These are phyloP conservation scores for Miniopterus natalensis DNA, from an alignment of 2,113 vertebrate genomes.

Conservation along the genomic window DNA sequence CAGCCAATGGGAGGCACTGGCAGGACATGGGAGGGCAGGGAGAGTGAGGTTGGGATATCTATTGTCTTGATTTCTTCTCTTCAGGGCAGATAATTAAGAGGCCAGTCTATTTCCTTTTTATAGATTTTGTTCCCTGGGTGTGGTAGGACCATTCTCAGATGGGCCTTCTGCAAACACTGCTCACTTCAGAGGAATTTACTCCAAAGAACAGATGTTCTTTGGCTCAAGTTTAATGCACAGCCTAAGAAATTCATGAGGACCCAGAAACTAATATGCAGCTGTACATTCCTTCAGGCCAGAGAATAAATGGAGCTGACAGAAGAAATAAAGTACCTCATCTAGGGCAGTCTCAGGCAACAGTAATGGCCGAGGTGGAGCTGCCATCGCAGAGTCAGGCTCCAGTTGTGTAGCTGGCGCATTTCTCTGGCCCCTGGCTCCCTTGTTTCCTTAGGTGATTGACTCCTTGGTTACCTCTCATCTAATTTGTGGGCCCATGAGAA, in stretches of 20 bases:
- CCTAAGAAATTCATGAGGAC: slow-evolving; percentile 31
- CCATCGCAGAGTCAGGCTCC: neutral
- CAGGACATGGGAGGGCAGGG: neutral
- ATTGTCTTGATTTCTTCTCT: neutral
- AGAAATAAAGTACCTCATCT: slow-evolving; percentile 38
- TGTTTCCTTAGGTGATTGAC: slow-evolving; percentile 13
- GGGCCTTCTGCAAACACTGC: neutral
- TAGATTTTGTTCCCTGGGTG: neutral
- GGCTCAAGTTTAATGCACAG: slow-evolving; percentile 40
- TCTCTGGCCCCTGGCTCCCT: neutral
- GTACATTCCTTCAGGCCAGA: slow-evolving; percentile 47
- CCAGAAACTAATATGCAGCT: slow-evolving; percentile 23
- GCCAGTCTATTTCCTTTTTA: neutral
- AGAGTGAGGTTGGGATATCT: neutral
- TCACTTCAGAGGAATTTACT: slow-evolving; percentile 31
- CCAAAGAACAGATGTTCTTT: slow-evolving; percentile 20
- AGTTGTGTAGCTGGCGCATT: slow-evolving; percentile 1
- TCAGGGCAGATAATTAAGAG: slow-evolving; percentile 7
- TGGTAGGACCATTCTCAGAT: slow-evolving; percentile 28
- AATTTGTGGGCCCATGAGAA: neutral
- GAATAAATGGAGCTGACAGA: slow-evolving; percentile 34
- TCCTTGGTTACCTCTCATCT: slow-evolving; percentile 16
- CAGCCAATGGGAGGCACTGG: neutral
- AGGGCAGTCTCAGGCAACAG: slow-evolving; percentile 24
- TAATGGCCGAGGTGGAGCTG: neutral